phyloP scores from a whole-genome alignment of 1,140 invertebrate species.

The Eumaeus atala region DNA sequence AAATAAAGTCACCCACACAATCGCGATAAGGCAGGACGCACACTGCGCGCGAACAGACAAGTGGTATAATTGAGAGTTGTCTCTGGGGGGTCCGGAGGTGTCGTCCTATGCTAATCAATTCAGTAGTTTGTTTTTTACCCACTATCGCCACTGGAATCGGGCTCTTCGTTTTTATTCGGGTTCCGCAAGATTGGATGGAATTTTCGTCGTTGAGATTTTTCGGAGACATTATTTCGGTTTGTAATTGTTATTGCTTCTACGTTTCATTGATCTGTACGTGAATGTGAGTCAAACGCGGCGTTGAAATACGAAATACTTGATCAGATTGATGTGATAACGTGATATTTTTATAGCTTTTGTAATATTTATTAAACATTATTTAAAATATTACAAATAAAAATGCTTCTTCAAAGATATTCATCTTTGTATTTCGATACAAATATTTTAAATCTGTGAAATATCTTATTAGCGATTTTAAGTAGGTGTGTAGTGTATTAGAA shows the following conservation, averaged over 20 bases:
- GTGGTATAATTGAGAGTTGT: constrained; percentile 62
- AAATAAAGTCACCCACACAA: constrained; percentile 50
- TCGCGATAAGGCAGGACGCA: constrained; percentile 52
- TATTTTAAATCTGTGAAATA: no score
- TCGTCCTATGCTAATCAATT: constrained; percentile 69
- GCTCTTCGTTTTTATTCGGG: constrained; percentile 42
- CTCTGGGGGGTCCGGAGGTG: constrained; percentile 57
- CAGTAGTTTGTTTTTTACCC: constrained; percentile 63
- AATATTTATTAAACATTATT: constrained; percentile 1
- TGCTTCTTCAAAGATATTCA: neutral
- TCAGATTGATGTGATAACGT: constrained; percentile 5
- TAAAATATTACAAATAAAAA: constrained; percentile 28
- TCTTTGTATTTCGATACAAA: neutral
- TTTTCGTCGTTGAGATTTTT: constrained; percentile 18
- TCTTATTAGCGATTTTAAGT: no score
- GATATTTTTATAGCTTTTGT: neutral
- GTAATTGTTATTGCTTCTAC: constrained; percentile 9
- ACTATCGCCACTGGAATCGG: constrained; percentile 47
- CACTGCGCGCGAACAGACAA: constrained; percentile 57
- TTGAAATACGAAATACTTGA: neutral
- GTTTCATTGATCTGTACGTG: constrained; percentile 1
- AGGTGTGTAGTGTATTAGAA: no score
- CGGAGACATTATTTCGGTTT: constrained; percentile 19
- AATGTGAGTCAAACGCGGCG: neutral
- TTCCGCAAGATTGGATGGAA: constrained; percentile 29